These are phyloP conservation scores for Puffinus mauretanicus DNA, from an alignment of 2,113 vertebrate species.

Conservation along the genomic window DNA sequence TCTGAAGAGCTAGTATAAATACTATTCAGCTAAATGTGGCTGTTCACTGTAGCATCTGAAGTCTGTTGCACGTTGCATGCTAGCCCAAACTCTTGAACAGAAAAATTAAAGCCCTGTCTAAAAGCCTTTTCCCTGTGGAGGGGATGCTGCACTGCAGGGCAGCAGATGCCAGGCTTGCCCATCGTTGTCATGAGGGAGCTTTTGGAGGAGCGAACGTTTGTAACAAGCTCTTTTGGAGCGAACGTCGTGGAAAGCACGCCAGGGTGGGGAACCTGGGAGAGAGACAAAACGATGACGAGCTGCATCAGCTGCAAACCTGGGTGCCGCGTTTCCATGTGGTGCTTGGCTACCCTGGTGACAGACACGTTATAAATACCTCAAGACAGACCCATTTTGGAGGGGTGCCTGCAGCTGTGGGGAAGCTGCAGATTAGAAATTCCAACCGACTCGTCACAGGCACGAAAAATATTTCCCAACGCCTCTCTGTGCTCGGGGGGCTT, in stretches of 20 bases:
- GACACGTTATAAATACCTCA: constrained; percentile 62
- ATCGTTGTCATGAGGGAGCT: not conserved
- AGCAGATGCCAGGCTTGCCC: not conserved
- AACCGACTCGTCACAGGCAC: not conserved
- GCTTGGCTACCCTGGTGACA: constrained; percentile 55
- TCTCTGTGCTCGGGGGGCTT: not conserved
- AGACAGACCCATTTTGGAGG: constrained; percentile 51
- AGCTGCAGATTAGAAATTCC: constrained; percentile 57
- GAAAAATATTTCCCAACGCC: constrained; percentile 25
- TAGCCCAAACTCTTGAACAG: not conserved
- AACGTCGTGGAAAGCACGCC: not conserved
- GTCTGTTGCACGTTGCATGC: not conserved
- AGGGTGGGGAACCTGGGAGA: not conserved
- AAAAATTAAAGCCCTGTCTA: not conserved
- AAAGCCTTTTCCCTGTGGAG: not conserved
- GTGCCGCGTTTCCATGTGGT: not conserved
- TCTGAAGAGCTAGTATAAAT: not conserved
- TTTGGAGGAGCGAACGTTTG: fast-evolving
- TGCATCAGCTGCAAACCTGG: constrained; percentile 59
- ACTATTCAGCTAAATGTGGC: not conserved
- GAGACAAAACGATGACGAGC: not conserved
- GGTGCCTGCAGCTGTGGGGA: constrained; percentile 46
- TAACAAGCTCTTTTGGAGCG: not conserved
- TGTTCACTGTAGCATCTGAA: not conserved
- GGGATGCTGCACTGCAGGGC: not conserved